Conservation (phyloP, 2,888 invertebrate species). For the Aricia artaxerxes region DNA sequence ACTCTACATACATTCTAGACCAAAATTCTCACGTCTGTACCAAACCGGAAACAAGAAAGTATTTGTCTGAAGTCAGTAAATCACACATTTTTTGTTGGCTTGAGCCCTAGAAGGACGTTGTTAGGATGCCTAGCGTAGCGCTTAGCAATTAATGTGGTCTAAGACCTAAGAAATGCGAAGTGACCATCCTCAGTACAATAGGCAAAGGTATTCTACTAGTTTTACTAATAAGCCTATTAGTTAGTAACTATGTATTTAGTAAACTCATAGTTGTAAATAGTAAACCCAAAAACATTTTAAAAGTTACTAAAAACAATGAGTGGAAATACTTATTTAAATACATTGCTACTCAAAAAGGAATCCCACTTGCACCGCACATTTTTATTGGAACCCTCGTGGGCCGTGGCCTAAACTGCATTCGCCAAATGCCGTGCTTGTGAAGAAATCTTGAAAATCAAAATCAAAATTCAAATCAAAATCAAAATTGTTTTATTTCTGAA, state of each 20-base stretch:
- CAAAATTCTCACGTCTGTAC: not conserved
- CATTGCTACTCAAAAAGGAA: no score
- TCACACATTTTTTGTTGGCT: slow-evolving; percentile 13
- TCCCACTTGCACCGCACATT: no score
- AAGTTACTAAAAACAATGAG: no score
- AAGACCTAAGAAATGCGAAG: slow-evolving; percentile 3
- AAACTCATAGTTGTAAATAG: not conserved
- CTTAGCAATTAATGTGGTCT: slow-evolving; percentile 25
- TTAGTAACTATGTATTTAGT: not conserved
- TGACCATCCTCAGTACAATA: slow-evolving; percentile 31
- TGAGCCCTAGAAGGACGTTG: slow-evolving; percentile 18
- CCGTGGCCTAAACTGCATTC: no score
- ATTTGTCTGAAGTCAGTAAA: slow-evolving; percentile 21
- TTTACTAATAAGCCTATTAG: not conserved
- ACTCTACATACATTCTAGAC: not conserved
- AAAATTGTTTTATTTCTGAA: no score
- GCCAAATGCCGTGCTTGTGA: no score
- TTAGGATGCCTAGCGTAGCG: slow-evolving; percentile 11
- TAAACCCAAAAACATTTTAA: no score
- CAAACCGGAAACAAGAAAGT: not conserved
- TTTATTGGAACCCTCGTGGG: no score
- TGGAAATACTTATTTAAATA: no score
- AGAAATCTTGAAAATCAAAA: no score
- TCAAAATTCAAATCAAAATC: no score
- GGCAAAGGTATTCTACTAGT: not conserved